These are phyloP conservation scores for Amblyopsis rosae DNA, from an alignment of 2,113 vertebrate genomes.

Conservation along the genomic window DNA sequence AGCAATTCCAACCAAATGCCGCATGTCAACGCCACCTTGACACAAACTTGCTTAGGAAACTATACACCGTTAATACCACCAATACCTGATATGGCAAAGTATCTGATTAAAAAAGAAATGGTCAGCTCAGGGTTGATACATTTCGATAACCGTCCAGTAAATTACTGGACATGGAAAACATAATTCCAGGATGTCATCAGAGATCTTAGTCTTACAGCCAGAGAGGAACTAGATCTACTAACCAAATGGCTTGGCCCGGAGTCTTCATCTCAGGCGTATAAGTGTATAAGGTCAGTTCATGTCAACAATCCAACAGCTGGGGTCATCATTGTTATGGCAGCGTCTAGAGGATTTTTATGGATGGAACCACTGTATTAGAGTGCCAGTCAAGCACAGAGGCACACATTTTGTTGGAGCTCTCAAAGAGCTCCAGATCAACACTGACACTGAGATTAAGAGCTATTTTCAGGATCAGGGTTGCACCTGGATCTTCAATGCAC, in stretches of 20 bases:
- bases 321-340: too few relatives aligned
- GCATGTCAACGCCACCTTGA: too few relatives aligned
- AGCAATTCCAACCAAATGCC: too few relatives aligned
- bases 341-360: too few relatives aligned
- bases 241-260: conserved; percentile 10
- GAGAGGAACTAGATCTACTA: conserved; percentile 9
- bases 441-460: neutral
- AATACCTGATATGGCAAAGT: neutral
- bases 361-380: too few relatives aligned
- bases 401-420: neutral
- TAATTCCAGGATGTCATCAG: neutral
- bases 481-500: neutral
- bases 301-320: too few relatives aligned
- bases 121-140: neutral
- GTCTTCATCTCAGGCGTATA: too few relatives aligned
- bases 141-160: neutral
- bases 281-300: too few relatives aligned
- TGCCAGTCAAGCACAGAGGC: conserved; percentile 1
- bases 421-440: neutral
- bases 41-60: neutral
- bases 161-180: neutral
- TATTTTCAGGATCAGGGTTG: neutral
- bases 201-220: neutral
- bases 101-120: neutral
- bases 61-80: neutral